phyloP scores from a whole-genome alignment of 1,140 invertebrate species.

The Limonius californicus region DNA sequence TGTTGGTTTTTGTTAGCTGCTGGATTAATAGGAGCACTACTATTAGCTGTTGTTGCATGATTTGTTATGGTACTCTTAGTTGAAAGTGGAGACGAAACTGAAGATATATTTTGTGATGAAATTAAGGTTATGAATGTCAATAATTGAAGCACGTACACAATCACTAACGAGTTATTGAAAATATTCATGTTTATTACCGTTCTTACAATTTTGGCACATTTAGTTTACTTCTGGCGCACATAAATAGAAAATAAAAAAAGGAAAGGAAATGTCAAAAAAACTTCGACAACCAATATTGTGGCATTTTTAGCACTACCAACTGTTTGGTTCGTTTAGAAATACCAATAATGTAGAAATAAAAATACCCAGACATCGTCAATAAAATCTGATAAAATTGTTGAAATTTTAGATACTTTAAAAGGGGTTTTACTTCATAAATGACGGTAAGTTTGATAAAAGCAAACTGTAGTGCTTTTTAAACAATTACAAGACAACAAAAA shows the following conservation, averaged over 20 bases:
- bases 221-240: background rate
- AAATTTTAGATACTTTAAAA: no score
- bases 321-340: background rate
- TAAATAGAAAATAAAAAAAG: background rate
- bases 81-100: background rate
- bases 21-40: background rate
- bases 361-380: no score
- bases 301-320: background rate
- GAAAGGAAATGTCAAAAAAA: background rate
- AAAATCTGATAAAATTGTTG: no score
- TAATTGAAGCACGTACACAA: background rate
- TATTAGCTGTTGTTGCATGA: background rate
- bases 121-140: background rate
- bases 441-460: no score
- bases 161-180: background rate
- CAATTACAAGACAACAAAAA: no score
- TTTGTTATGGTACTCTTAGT: background rate
- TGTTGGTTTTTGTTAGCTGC: background rate
- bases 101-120: background rate
- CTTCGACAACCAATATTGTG: background rate
- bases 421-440: no score
- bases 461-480: no score
- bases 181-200: background rate
- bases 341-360: background rate
- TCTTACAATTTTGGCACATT: background rate